Conservation (phyloP, 1,140 invertebrate species). For the Archivesica marissinica region DNA sequence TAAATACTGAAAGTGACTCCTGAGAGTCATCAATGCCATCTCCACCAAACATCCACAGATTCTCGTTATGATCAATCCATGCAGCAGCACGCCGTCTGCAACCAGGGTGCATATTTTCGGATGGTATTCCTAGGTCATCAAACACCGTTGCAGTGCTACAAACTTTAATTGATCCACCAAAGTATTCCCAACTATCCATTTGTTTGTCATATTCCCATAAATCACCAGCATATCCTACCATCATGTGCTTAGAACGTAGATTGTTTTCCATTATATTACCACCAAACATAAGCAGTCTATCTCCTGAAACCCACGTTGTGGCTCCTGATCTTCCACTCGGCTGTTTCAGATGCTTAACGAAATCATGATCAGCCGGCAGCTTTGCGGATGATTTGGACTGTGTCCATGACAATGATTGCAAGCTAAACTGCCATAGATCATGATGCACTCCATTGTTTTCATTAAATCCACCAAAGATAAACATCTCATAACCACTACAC, state of each 20-base stretch:
- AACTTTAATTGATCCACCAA: constrained; percentile 26
- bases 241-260: constrained; percentile 53
- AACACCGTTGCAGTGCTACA: constrained; percentile 41
- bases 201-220: constrained; percentile 67
- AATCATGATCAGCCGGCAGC: constrained; percentile 41
- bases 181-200: constrained; percentile 60
- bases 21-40: constrained; percentile 62
- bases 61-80: constrained; percentile 64
- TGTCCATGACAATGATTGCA: constrained; percentile 65
- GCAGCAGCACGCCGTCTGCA: constrained; percentile 64
- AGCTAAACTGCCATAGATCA: constrained; percentile 71
- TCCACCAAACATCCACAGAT: constrained; percentile 76
- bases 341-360: constrained; percentile 52
- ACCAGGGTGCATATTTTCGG: constrained; percentile 50
- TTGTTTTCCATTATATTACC: constrained; percentile 66
- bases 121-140: constrained; percentile 2
- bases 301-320: constrained; percentile 63
- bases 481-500: constrained; percentile 64
- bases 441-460: constrained; percentile 57
- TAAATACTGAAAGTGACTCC: not conserved
- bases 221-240: constrained; percentile 66
- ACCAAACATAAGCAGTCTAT: constrained; percentile 70
- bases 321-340: constrained; percentile 70
- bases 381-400: constrained; percentile 37
- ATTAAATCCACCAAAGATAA: constrained; percentile 70